phyloP scores from a whole-genome alignment of 37 sponge, comb jelly and placozoan species.

The Ephydatia muelleri region DNA sequence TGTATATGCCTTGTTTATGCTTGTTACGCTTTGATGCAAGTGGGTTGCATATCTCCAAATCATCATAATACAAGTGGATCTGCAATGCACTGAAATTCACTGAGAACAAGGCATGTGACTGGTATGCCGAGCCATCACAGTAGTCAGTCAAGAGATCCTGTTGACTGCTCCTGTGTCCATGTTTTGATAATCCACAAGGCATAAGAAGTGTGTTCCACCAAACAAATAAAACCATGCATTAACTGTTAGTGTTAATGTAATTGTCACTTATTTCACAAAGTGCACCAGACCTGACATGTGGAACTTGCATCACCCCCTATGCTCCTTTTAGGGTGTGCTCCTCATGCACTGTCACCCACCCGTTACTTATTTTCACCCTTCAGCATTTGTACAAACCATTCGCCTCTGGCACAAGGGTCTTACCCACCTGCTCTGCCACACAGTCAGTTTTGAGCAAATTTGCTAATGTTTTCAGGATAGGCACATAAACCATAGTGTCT shows the following conservation, averaged over 20 bases:
- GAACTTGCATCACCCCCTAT: too few relatives aligned
- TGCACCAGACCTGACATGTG: too few relatives aligned
- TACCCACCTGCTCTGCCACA: constrained; percentile 24
- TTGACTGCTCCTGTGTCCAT: too few relatives aligned
- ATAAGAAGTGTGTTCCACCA: too few relatives aligned
- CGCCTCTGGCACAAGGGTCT: background rate
- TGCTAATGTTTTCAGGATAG: constrained; percentile 17
- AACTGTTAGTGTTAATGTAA: too few relatives aligned
- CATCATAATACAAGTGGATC: constrained; percentile 63
- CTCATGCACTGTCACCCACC: too few relatives aligned
- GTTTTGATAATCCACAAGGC: too few relatives aligned
- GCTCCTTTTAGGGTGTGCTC: too few relatives aligned
- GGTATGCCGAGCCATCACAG: constrained; percentile 55
- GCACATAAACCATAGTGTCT: constrained; percentile 24
- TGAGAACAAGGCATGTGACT: constrained; percentile 34
- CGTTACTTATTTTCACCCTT: too few relatives aligned
- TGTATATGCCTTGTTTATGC: constrained; percentile 46
- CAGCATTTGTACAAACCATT: too few relatives aligned
- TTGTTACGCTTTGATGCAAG: constrained; percentile 26
- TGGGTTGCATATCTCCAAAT: constrained; percentile 67
- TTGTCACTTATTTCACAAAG: too few relatives aligned
- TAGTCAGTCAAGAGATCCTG: constrained; percentile 27
- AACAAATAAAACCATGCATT: too few relatives aligned
- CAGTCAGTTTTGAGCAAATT: constrained; percentile 14
- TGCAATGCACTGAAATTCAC: constrained; percentile 31